A percentile compares a stretch with the other conserved stretches of the same genome.
phyloP scores from a whole-genome alignment of 2,888 invertebrate genomes.

The Andrena dorsata region DNA sequence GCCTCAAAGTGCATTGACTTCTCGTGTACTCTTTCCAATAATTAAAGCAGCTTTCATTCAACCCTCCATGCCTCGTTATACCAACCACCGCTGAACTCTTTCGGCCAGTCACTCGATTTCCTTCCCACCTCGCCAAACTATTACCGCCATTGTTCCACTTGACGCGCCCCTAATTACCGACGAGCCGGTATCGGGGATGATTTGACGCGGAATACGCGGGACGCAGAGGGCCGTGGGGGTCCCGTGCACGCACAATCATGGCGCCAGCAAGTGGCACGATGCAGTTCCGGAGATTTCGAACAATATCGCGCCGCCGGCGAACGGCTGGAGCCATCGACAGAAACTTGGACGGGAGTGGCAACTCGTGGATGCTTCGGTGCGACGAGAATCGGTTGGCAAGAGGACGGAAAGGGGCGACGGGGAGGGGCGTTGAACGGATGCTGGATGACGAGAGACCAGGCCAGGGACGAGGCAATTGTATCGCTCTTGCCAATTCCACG shows the following conservation, averaged over 20 bases:
- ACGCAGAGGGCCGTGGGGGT: neutral
- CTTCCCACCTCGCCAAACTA: constrained; percentile 2
- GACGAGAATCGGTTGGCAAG: constrained; percentile 41
- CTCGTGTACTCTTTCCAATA: too few species aligned
- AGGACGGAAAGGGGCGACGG: constrained; percentile 8
- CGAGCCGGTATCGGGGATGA: constrained; percentile 11
- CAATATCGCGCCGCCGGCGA: constrained; percentile 52
- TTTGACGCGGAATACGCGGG: constrained; percentile 12
- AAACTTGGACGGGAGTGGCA: constrained; percentile 62
- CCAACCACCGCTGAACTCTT: neutral
- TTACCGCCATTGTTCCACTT: constrained; percentile 14
- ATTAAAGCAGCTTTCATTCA: neutral
- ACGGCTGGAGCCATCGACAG: constrained; percentile 41
- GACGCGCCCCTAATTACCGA: constrained; percentile 10
- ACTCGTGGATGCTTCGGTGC: constrained; percentile 50
- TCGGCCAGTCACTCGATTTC: neutral
- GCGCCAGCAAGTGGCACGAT: constrained; percentile 30
- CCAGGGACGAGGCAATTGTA: constrained; percentile 63
- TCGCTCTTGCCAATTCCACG: constrained; percentile 66
- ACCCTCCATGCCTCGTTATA: constrained; percentile 3
- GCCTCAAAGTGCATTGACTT: neutral
- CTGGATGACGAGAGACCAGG: constrained; percentile 47
- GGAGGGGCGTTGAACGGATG: constrained; percentile 8
- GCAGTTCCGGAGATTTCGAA: constrained; percentile 65
- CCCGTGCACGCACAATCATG: constrained; percentile 25